A percentile compares a stretch with the other conserved stretches of the same genome.
These are phyloP conservation scores for Asbolus verrucosus DNA, from an alignment of 1,140 invertebrate genomes.

Conservation along the genomic window DNA sequence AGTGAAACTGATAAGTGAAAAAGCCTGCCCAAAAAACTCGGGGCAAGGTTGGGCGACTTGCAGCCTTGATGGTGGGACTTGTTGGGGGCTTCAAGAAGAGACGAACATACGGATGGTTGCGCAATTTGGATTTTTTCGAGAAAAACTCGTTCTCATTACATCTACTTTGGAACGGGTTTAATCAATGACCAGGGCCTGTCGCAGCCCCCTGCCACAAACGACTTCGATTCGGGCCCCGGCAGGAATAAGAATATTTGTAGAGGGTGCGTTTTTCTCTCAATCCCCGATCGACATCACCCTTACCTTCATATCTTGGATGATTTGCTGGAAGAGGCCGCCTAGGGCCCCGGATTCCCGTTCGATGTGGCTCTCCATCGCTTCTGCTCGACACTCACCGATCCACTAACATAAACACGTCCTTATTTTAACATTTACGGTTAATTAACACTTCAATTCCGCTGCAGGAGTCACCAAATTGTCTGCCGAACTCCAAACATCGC, in stretches of 20 bases:
- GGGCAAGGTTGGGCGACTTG: too few relatives aligned
- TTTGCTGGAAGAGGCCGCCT: constrained; percentile 86
- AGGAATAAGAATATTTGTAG: too few relatives aligned
- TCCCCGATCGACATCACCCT: constrained; percentile 15
- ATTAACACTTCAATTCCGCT: constrained; percentile 13
- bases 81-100: too few relatives aligned
- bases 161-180: not conserved
- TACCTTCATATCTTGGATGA: constrained; percentile 89
- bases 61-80: not conserved
- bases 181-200: constrained; percentile 1
- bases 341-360: constrained; percentile 85
- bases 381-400: constrained; percentile 11
- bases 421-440: not conserved
- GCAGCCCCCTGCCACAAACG: not conserved
- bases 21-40: too few relatives aligned
- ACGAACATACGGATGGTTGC: too few relatives aligned
- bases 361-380: constrained; percentile 75
- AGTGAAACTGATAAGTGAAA: too few relatives aligned
- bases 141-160: constrained; percentile 21
- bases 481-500: constrained; percentile 19
- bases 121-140: not conserved
- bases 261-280: too few relatives aligned
- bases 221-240: too few relatives aligned
- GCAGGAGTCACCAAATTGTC: not conserved
- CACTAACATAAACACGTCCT: constrained; percentile 4